Evolutionary conservation across 2,888 invertebrate genomes (phyloP), one percentile per base, ranked within the genome.

Genomic region (Lithophane leautieri): DNA sequence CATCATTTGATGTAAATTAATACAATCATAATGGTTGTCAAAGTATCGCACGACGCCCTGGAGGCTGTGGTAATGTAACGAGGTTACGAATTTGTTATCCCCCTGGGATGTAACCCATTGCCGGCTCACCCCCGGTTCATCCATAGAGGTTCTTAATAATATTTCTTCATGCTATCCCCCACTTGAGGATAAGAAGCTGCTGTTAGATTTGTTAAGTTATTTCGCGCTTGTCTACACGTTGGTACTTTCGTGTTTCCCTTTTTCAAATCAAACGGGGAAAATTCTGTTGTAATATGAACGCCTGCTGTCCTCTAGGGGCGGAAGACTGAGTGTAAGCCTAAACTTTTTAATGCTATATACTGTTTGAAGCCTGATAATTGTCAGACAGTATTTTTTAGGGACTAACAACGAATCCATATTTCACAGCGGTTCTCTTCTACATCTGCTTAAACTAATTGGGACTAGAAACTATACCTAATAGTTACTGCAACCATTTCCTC

Each of bases 41-140:
- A 86, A 88, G 88, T 88, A 90, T 90, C 88, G 86, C 84, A 89
- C 89, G 83, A 86, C 81, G 83, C 89, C 87, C 86, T 77, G 70
- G 89, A 88, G 89, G 85, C 78, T 80, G 82, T 50, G 82, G 78
- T 83, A 86, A 85, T 88, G 90, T 90, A 89, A 89, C 87, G 83
- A 90, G 88, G 86, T 89, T 89, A 88, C 88, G 86, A 91, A 90
- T 91, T 92, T 91, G 91, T 92, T 86, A 90, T 89, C 82, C 90
- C 87, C 85, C 71, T 56, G 91, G 86, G 92, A 87, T 70, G 70
- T 80, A 85, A 86, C 88, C 87, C 87, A 86, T 84, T 88, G 86
- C 85, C 85, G 78, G 88, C 88, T 87, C 77, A 88, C 88, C 87
- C 86, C 86, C 84, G 85, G 85, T 84, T 82, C 88, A 89, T 87